Evolutionary conservation across 2,797 vertebrate genomes (phyloP).

Genomic region (Pitangus sulphuratus): DNA sequence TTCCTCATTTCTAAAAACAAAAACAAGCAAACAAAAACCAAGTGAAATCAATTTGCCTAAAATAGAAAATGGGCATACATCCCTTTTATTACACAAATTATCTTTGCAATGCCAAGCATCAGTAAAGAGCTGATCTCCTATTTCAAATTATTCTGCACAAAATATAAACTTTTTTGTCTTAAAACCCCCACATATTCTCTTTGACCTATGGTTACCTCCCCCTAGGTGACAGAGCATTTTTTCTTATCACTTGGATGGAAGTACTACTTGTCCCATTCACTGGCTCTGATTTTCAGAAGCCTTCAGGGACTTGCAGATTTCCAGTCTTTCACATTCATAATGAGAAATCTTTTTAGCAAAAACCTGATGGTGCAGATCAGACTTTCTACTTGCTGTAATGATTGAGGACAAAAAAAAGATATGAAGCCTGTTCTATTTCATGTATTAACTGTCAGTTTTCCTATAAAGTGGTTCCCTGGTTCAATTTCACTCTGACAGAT

Average conservation of each 20-base stretch:
- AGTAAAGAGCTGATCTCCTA: background rate
- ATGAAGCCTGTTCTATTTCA: background rate
- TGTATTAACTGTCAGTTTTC: background rate
- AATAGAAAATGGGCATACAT: background rate
- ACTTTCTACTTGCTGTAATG: background rate
- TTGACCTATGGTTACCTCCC: background rate
- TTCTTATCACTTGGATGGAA: background rate
- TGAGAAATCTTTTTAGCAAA: background rate
- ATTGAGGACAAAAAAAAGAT: background rate
- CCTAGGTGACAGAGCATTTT: background rate
- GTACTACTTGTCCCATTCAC: background rate
- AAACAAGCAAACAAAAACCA: background rate
- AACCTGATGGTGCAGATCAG: background rate
- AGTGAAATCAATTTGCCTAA: background rate
- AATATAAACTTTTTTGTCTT: background rate
- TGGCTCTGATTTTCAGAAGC: background rate
- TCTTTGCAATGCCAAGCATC: background rate
- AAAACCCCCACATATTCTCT: background rate
- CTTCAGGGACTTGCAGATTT: background rate
- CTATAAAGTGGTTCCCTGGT: background rate
- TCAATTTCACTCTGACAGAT: background rate
- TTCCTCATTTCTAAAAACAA: background rate
- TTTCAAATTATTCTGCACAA: background rate
- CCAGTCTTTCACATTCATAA: background rate
- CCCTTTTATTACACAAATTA: background rate